phyloP scores from a whole-genome alignment of 1,140 invertebrate species.

The Drosophila bocqueti region DNA sequence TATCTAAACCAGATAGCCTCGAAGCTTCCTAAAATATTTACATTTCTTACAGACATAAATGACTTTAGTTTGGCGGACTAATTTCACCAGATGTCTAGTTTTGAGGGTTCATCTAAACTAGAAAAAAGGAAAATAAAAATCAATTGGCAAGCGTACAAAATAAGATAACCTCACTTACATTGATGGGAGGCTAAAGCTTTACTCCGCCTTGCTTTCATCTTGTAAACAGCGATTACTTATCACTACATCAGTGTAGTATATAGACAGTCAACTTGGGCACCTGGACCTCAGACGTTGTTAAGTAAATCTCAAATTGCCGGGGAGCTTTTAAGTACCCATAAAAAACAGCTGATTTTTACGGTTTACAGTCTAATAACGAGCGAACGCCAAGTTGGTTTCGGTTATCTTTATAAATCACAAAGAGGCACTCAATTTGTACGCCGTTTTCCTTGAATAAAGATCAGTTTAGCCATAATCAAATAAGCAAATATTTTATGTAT shows the following conservation, averaged over 20 bases:
- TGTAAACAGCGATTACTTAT: constrained; percentile 1
- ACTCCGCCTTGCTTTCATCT: not conserved
- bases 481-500: too few relatives aligned
- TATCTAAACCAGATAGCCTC: constrained; percentile 28
- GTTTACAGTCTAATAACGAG: not conserved
- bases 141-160: not conserved
- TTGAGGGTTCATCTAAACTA: not conserved
- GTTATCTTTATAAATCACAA: not conserved
- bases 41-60: constrained; percentile 15
- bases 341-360: not conserved
- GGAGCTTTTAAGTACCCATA: not conserved
- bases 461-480: too few relatives aligned
- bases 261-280: too few relatives aligned
- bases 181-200: not conserved
- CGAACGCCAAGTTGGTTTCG: not conserved
- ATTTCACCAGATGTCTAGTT: constrained; percentile 11
- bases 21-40: constrained; percentile 3
- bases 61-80: not conserved
- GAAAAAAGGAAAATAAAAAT: not conserved
- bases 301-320: not conserved
- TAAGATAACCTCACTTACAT: not conserved
- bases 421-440: not conserved
- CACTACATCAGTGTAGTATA: not conserved
- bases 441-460: not conserved
- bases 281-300: constrained; percentile 13